A percentile compares a stretch with the other conserved stretches of the same genome.
These are phyloP conservation scores for Trichogramma dendrolimi DNA, from an alignment of 2,888 invertebrate genomes.

Conservation along the genomic window DNA sequence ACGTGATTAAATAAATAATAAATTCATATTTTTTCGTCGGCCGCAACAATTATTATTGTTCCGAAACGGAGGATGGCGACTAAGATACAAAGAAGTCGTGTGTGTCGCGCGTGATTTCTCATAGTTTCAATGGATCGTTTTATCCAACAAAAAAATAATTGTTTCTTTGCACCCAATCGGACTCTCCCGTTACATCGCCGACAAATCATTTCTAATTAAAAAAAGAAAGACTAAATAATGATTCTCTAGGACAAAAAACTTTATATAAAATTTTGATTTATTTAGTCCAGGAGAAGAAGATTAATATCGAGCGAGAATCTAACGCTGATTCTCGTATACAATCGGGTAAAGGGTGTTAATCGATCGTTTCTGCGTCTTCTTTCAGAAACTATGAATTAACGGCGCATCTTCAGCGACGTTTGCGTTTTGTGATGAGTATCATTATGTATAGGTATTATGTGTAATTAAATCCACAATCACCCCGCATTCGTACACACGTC, in stretches of 20 bases:
- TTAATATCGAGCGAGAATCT: conserved; percentile 23
- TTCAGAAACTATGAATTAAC: background rate
- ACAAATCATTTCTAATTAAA: conserved; percentile 7
- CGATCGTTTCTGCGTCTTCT: conserved; percentile 10
- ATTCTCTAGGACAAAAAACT: background rate
- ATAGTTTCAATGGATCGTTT: background rate
- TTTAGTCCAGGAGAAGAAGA: too few species aligned
- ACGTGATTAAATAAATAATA: background rate
- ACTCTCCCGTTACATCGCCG: conserved; percentile 23
- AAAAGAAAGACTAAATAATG: background rate
- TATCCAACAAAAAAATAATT: background rate
- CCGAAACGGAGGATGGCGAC: conserved; percentile 24
- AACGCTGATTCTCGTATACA: conserved; percentile 27
- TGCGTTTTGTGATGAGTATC: too few species aligned
- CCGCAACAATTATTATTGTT: conserved; percentile 3
- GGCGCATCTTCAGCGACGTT: too few species aligned
- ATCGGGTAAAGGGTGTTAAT: conserved; percentile 1
- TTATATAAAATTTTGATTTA: too few species aligned
- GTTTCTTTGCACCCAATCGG: conserved; percentile 29
- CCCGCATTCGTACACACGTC: too few species aligned
- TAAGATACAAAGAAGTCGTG: conserved; percentile 25
- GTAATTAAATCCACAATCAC: too few species aligned
- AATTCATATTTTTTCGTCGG: background rate
- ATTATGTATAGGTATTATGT: too few species aligned
- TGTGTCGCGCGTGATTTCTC: background rate